Conservation (phyloP, 2,797 vertebrate genomes). For the Helarctos malayanus region DNA sequence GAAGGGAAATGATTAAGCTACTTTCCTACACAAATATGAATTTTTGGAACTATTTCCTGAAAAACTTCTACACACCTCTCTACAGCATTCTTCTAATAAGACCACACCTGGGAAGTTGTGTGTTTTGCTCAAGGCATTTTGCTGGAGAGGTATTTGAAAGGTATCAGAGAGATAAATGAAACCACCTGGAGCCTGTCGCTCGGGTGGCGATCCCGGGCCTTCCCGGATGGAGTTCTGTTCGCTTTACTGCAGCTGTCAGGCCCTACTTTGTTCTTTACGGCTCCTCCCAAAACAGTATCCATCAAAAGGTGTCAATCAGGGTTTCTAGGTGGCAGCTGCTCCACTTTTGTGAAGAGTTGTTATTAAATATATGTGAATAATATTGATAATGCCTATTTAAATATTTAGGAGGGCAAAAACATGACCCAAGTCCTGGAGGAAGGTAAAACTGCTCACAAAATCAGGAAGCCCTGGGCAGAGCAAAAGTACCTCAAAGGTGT, state of each 20-base stretch:
- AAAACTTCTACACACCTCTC: slow-evolving; percentile 4
- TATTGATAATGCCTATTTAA: slow-evolving; percentile 68
- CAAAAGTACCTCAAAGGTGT: neutral
- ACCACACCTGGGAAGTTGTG: slow-evolving; percentile 59
- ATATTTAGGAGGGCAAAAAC: slow-evolving; percentile 52
- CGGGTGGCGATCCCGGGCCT: neutral
- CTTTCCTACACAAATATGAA: slow-evolving; percentile 51
- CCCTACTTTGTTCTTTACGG: slow-evolving; percentile 59
- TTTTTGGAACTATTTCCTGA: slow-evolving; percentile 48
- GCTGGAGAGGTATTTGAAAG: slow-evolving; percentile 48
- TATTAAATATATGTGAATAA: slow-evolving; percentile 58
- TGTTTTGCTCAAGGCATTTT: slow-evolving; percentile 46
- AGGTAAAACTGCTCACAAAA: slow-evolving; percentile 30
- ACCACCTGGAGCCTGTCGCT: slow-evolving; percentile 60
- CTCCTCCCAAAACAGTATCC: slow-evolving; percentile 40
- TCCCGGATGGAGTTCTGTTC: neutral
- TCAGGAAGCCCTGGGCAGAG: neutral
- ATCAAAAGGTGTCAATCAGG: slow-evolving; percentile 59
- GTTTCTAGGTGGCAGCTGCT: slow-evolving; percentile 53
- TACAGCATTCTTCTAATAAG: slow-evolving; percentile 2
- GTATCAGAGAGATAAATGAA: slow-evolving; percentile 69
- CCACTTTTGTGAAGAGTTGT: slow-evolving; percentile 58
- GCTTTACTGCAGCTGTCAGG: neutral
- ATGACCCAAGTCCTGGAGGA: neutral
- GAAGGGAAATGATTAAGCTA: slow-evolving; percentile 54